Percentiles rank a stretch among this genome's conserved stretches.
phyloP scores from a whole-genome alignment of 2,888 invertebrate genomes.

The Tetragonisca angustula region DNA sequence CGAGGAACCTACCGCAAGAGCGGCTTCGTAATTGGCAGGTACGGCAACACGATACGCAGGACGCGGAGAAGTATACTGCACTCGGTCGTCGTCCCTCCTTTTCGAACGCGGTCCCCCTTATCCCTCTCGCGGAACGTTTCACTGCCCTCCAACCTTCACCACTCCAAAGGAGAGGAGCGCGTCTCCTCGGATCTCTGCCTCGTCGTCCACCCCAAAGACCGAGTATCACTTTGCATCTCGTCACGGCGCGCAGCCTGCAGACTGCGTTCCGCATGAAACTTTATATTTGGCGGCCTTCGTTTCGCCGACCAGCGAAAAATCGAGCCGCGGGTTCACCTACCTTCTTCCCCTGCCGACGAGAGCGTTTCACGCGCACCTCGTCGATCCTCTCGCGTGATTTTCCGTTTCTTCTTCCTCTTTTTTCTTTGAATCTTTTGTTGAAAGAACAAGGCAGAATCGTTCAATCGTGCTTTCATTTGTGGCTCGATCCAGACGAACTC shows the following conservation, averaged over 20 bases:
- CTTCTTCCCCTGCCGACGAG: not conserved
- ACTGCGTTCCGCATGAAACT: conserved; percentile 64
- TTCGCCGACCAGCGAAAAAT: conserved; percentile 45
- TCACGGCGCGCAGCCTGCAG: conserved; percentile 51
- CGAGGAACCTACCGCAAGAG: conserved; percentile 72
- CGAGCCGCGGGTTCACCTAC: conserved; percentile 18
- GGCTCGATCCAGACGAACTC: not conserved
- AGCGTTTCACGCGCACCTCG: not conserved
- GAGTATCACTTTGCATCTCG: conserved; percentile 70
- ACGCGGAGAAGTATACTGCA: conserved; percentile 68
- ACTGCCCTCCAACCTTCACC: conserved; percentile 66
- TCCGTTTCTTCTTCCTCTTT: no score
- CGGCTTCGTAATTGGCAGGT: conserved; percentile 78
- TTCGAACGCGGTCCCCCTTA: conserved; percentile 28
- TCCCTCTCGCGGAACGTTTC: conserved; percentile 26
- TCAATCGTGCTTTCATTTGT: not conserved
- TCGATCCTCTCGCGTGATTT: no score
- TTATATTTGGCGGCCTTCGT: conserved; percentile 61
- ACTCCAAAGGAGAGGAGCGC: conserved; percentile 28
- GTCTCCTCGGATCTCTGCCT: conserved; percentile 60
- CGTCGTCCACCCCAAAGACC: conserved; percentile 55
- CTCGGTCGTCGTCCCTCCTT: conserved; percentile 50
- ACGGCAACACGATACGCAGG: conserved; percentile 74
- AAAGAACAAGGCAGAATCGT: not conserved
- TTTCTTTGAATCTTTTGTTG: not conserved